Conservation (phyloP, 2,888 invertebrate genomes). For the Caenorhabditis virilis region DNA sequence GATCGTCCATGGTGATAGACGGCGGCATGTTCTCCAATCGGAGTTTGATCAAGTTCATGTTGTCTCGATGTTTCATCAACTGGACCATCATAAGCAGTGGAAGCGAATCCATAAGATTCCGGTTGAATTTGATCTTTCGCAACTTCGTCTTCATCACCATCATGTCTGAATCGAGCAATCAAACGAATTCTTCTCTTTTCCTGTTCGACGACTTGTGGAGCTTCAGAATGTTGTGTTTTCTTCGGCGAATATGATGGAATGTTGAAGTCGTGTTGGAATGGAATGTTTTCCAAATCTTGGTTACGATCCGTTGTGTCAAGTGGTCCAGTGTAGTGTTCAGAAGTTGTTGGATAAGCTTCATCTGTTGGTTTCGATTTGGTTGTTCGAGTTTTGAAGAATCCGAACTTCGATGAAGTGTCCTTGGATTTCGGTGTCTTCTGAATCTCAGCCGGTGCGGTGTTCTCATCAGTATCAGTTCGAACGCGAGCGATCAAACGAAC, state of each 20-base stretch:
- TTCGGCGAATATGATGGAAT: constrained; percentile 19
- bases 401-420: constrained; percentile 6
- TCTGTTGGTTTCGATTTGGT: neutral
- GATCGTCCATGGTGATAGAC: constrained; percentile 26
- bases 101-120: constrained; percentile 13
- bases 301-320: constrained; percentile 12
- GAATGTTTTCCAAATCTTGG: constrained; percentile 27
- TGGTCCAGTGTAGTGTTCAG: constrained; percentile 21
- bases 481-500: constrained; percentile 10
- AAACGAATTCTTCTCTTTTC: constrained; percentile 15
- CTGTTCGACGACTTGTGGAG: neutral
- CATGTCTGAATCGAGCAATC: constrained; percentile 35
- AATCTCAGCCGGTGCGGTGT: constrained; percentile 11
- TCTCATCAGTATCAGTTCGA: neutral
- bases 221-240: constrained; percentile 3
- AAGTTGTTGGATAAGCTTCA: constrained; percentile 1
- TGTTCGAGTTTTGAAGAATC: too few relatives aligned
- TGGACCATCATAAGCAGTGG: constrained; percentile 13
- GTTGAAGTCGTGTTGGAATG: constrained; percentile 8
- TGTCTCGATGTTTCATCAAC: constrained; percentile 19
- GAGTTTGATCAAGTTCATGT: constrained; percentile 11
- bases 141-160: constrained; percentile 38
- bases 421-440: constrained; percentile 11
- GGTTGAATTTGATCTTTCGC: too few relatives aligned
- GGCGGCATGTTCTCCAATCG: constrained; percentile 14